Evolutionary conservation across 2,797 vertebrate genomes (phyloP).

Genomic region (Sebastes reedi): DNA sequence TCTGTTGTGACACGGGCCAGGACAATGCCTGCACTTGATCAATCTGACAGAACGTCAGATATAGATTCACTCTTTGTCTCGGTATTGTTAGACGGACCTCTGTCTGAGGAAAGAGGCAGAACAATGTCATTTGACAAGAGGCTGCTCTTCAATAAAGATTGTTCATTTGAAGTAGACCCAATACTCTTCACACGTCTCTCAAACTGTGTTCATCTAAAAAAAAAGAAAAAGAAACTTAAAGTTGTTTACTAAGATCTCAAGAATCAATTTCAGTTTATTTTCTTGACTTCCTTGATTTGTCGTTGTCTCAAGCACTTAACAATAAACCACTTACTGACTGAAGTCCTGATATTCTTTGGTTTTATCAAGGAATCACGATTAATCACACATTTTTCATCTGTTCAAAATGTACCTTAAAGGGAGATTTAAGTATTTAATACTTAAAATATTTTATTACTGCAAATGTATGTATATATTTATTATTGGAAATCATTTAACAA

Average conservation of each 20-base stretch:
- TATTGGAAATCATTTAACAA: too few species aligned
- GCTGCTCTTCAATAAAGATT: conserved; percentile 34
- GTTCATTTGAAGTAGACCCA: conserved; percentile 19
- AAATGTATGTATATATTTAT: too few species aligned
- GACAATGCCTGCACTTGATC: conserved; percentile 70
- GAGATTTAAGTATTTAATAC: too few species aligned
- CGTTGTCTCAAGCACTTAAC: neutral
- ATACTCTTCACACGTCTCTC: neutral
- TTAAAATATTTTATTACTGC: too few species aligned
- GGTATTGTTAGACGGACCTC: conserved; percentile 37
- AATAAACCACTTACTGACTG: neutral
- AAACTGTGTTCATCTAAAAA: neutral
- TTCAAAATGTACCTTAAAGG: too few species aligned
- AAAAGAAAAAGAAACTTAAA: neutral
- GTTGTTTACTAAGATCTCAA: conserved; percentile 8
- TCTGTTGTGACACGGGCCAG: conserved; percentile 78
- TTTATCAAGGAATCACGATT: conserved; percentile 5
- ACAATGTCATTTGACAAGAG: conserved; percentile 65
- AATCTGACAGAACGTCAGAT: conserved; percentile 68
- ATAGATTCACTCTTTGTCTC: conserved; percentile 55
- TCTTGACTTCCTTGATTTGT: conserved; percentile 6
- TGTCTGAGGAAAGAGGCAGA: conserved; percentile 33
- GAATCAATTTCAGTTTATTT: conserved; percentile 37
- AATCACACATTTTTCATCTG: too few species aligned
- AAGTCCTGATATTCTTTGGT: conserved; percentile 46